Evolutionary conservation across 2,797 vertebrate species (phyloP), one percentile per base, ranked within the genome.

Genomic region (Labeo calbasu): DNA sequence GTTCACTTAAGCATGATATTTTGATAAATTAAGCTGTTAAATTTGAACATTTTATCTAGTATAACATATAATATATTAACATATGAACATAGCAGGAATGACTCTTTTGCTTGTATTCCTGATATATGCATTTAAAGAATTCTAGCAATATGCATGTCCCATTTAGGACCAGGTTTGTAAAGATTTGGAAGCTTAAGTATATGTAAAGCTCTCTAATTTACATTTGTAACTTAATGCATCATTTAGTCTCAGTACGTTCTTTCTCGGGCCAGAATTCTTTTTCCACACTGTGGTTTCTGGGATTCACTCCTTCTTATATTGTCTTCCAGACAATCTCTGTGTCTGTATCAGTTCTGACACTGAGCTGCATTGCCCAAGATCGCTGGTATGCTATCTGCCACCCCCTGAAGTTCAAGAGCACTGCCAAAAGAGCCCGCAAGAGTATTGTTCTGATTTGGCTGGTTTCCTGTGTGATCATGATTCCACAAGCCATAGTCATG

Each of bases 361-460:
- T 99, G 85, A 98, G 98, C 90, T 98, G 97, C 92, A 99, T 99
- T 19, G 97, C 98, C 86, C 94, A 98, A 92, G 98, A 99, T 92
- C 96, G 97, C 82, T 99, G 98, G 98, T 99, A 99, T 63, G 98
- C 98, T 10, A 99, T 99, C 93, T 99, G 98, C 89, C 98, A 98
- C 89, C 98, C 98, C 4, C 94, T 99, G 91, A 97, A 97, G 96
- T 99, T 99, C 93, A 99, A 99, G 94, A 99, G 98, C 93, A 99
- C 97, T 32, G 97, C 97, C 86, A 97, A 95, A 90, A 91, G 98
- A 86, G 97, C 98, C 1, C 95, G 97, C 83, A 97, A 96, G 90
- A 98, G 96, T 90, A 98, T 99, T 23, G 86, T 96, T 83, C 91
- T 97, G 90, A 99, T 99, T 93, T 99, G 98, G 98, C 92, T 97